These are phyloP conservation scores for Spatulosminthurus flaviceps DNA, from an alignment of 2,888 invertebrate genomes.

Conservation along the genomic window DNA sequence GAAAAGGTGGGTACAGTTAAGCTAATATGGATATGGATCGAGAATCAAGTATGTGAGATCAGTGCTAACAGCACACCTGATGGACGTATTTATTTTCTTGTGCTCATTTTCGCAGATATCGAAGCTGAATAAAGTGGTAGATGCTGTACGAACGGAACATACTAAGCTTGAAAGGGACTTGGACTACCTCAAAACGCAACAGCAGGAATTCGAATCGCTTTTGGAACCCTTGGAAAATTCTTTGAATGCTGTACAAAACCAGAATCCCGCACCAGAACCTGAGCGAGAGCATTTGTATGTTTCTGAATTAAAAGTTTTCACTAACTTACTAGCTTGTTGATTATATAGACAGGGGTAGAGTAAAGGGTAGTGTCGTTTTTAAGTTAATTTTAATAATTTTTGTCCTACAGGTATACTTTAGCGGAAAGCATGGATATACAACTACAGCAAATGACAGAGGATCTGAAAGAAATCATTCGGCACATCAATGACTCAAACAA, in stretches of 20 bases:
- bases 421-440: conserved; percentile 92
- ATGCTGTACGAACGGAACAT: conserved; percentile 87
- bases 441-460: conserved; percentile 92
- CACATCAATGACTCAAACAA: conserved; percentile 89
- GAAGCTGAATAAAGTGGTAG: conserved; percentile 84
- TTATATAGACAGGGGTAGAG: too few relatives aligned
- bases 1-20: conserved; percentile 75
- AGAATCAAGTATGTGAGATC: background rate
- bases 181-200: conserved; percentile 91
- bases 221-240: conserved; percentile 79
- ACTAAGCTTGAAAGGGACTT: conserved; percentile 89
- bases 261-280: conserved; percentile 74
- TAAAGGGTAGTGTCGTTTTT: too few relatives aligned
- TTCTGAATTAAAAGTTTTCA: background rate
- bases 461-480: conserved; percentile 93
- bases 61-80: background rate
- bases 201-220: conserved; percentile 89
- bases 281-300: conserved; percentile 88
- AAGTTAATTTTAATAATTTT: background rate
- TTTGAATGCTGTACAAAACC: conserved; percentile 64
- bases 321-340: too few relatives aligned
- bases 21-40: background rate
- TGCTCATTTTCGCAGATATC: conserved; percentile 74
- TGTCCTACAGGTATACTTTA: conserved; percentile 78
- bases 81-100: background rate